A percentile compares a stretch with the other conserved stretches of the same genome.
These are phyloP conservation scores for Limnephilus marmoratus DNA, from an alignment of 2,888 invertebrate species.

Conservation along the genomic window DNA sequence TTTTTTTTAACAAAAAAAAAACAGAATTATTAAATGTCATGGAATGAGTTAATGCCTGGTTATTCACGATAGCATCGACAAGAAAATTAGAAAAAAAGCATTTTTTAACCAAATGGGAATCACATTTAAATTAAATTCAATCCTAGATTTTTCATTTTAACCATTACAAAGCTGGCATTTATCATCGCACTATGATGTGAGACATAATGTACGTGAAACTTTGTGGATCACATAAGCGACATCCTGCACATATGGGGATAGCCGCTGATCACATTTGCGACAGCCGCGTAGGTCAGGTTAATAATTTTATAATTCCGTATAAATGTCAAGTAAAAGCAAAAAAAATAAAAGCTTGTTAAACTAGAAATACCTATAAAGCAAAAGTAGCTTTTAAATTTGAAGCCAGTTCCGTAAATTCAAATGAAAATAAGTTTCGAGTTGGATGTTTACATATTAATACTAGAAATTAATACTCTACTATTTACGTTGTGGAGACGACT, in stretches of 20 bases:
- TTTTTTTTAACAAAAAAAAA: not conserved
- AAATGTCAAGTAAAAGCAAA: not conserved
- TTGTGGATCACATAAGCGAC: not conserved
- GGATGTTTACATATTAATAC: conserved; percentile 32
- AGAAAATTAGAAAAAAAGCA: not conserved
- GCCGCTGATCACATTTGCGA: no score
- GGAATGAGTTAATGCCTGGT: not conserved
- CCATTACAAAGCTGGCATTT: no score
- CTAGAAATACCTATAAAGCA: not conserved
- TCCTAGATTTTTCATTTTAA: not conserved
- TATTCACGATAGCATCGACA: not conserved
- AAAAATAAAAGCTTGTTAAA: not conserved
- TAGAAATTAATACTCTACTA: conserved; percentile 37
- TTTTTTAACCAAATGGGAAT: not conserved
- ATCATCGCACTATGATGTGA: no score
- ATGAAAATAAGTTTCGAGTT: not conserved
- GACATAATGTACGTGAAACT: no score
- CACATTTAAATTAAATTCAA: not conserved
- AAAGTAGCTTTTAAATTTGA: not conserved
- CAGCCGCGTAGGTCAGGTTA: not conserved
- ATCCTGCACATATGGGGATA: no score
- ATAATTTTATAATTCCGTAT: not conserved
- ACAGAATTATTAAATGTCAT: not conserved
- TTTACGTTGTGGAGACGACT: conserved; percentile 37
- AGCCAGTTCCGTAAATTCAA: not conserved